phyloP scores from a whole-genome alignment of 2,888 invertebrate species.

The Adelphocoris suturalis region DNA sequence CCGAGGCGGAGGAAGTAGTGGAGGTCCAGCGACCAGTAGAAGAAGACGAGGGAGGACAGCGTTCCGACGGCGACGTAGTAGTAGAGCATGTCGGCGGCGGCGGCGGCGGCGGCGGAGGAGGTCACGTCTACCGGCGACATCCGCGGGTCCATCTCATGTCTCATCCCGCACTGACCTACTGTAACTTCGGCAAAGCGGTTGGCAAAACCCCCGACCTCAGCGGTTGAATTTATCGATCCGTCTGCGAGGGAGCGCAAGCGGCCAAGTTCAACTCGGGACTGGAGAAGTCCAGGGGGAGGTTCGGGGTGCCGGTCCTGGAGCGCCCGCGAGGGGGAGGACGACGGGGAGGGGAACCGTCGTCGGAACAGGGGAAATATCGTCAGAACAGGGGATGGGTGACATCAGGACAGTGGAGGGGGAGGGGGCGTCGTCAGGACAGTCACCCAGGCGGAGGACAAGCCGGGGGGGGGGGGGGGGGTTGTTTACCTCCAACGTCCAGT shows the following conservation, averaged over 20 bases:
- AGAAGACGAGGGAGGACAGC: slow-evolving; percentile 60
- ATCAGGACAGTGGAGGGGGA: no score
- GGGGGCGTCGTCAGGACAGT: no score
- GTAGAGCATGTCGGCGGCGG: slow-evolving; percentile 45
- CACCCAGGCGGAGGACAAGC: no score
- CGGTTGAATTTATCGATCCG: slow-evolving; percentile 28
- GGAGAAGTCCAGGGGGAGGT: background rate
- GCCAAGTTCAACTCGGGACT: slow-evolving; percentile 55
- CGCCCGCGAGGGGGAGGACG: background rate
- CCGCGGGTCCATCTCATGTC: slow-evolving; percentile 55
- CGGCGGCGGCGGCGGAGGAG: background rate
- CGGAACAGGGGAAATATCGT: background rate
- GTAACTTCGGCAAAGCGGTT: slow-evolving; percentile 11
- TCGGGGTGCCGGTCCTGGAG: background rate
- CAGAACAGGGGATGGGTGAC: no score
- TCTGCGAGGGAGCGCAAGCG: slow-evolving; percentile 52
- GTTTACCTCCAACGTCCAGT: no score
- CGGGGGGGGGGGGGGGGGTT: no score
- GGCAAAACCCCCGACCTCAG: slow-evolving; percentile 27
- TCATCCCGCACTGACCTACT: slow-evolving; percentile 56
- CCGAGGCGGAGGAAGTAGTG: slow-evolving; percentile 87
- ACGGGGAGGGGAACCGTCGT: background rate
- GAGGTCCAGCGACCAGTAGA: slow-evolving; percentile 81
- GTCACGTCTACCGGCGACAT: slow-evolving; percentile 58
- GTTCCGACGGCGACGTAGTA: slow-evolving; percentile 69